phyloP scores from a whole-genome alignment of 23 tunicate species.

The Corella eumyota region DNA sequence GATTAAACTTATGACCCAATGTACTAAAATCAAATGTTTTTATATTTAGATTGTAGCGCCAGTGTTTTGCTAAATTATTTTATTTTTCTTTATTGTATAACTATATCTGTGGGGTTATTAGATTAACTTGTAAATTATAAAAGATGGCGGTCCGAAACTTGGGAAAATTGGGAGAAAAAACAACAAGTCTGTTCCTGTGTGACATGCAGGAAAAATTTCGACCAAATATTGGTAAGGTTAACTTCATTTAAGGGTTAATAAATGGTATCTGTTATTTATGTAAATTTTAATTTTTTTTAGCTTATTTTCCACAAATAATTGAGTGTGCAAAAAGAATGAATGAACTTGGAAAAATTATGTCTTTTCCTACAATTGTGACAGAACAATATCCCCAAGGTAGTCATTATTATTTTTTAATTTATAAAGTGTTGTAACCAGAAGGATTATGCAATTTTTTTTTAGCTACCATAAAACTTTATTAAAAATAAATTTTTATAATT shows the following conservation, averaged over 20 bases:
- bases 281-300: constrained; percentile 12
- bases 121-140: neutral
- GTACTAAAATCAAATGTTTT: neutral
- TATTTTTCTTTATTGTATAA: neutral
- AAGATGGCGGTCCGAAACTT: constrained; percentile 55
- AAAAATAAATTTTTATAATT: no score
- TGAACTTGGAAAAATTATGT: constrained; percentile 57
- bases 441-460: neutral
- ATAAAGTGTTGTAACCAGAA: neutral
- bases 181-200: constrained; percentile 58
- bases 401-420: neutral
- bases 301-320: constrained; percentile 59
- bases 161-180: constrained; percentile 56
- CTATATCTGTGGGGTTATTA: neutral
- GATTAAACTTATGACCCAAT: neutral
- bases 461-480: neutral
- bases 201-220: constrained; percentile 97
- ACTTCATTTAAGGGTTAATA: neutral
- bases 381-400: constrained; percentile 93
- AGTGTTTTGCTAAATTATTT: neutral
- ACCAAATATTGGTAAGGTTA: constrained; percentile 43
- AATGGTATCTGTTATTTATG: neutral
- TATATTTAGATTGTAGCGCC: neutral
- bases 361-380: constrained; percentile 68
- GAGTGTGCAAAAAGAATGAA: constrained; percentile 55